Percentiles rank a stretch among this genome's conserved stretches.
Conservation (phyloP, 2,888 invertebrate species). For the Melinaea menophilus region DNA sequence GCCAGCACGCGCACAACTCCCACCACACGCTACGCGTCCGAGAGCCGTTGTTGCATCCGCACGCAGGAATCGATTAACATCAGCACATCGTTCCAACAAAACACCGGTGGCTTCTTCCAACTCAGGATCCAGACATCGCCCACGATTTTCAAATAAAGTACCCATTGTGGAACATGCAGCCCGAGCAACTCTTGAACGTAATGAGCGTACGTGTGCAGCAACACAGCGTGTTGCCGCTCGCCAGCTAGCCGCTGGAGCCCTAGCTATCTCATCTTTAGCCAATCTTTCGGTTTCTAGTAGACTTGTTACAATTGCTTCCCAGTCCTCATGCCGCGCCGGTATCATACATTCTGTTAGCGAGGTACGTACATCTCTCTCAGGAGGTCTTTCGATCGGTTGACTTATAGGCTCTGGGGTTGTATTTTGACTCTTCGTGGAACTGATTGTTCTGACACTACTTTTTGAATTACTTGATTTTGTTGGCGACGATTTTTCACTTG, state of each 20-base stretch:
- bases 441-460: conserved; percentile 41
- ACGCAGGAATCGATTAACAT: conserved; percentile 94
- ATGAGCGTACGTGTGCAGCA: conserved; percentile 88
- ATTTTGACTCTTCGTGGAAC: conserved; percentile 45
- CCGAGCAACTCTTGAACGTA: conserved; percentile 95
- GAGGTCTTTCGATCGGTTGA: conserved; percentile 36
- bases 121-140: conserved; percentile 82
- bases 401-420: conserved; percentile 48
- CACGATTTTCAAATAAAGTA: conserved; percentile 85
- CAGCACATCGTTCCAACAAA: conserved; percentile 91
- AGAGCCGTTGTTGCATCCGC: conserved; percentile 92
- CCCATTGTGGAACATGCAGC: conserved; percentile 90
- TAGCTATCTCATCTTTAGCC: conserved; percentile 81
- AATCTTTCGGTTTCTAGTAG: conserved; percentile 83
- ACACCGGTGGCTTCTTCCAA: conserved; percentile 90
- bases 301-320: conserved; percentile 88
- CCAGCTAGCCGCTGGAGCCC: conserved; percentile 83
- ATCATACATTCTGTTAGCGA: conserved; percentile 63
- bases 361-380: conserved; percentile 58
- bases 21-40: conserved; percentile 87
- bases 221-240: conserved; percentile 83
- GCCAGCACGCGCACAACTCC: conserved; percentile 83
- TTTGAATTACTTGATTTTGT: conserved; percentile 38
- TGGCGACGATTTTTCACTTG: conserved; percentile 43
- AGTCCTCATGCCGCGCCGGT: conserved; percentile 83